phyloP scores from a whole-genome alignment of 2,797 vertebrate species.

The Poeciliopsis presidionis region DNA sequence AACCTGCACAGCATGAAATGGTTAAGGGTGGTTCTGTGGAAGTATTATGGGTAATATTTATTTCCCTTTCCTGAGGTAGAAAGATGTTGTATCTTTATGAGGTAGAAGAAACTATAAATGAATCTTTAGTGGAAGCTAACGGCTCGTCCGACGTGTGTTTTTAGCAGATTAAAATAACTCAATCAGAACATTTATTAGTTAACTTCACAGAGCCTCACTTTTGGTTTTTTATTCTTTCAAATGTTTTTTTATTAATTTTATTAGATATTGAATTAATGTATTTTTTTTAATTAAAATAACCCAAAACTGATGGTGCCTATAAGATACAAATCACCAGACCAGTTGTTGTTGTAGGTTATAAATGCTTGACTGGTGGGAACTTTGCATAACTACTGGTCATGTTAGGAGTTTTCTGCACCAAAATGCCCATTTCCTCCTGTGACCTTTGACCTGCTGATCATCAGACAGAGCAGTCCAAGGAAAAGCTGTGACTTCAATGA shows the following conservation, averaged over 20 bases:
- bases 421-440: background rate
- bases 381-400: background rate
- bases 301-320: background rate
- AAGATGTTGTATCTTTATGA: background rate
- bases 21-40: background rate
- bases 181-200: background rate
- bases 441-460: background rate
- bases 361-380: background rate
- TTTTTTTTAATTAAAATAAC: background rate
- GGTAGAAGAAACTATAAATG: background rate
- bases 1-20: background rate
- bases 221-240: background rate
- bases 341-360: background rate
- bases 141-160: background rate
- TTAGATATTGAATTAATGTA: background rate
- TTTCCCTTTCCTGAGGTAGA: background rate
- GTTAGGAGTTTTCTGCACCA: background rate
- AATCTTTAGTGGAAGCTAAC: background rate
- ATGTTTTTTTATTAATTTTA: background rate
- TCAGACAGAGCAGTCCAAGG: background rate
- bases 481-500: background rate
- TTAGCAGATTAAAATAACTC: background rate
- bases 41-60: background rate
- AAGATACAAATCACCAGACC: background rate
- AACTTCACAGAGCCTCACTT: background rate